phyloP scores from a whole-genome alignment of 2,113 vertebrate species.

The Salvelinus alpinus region DNA sequence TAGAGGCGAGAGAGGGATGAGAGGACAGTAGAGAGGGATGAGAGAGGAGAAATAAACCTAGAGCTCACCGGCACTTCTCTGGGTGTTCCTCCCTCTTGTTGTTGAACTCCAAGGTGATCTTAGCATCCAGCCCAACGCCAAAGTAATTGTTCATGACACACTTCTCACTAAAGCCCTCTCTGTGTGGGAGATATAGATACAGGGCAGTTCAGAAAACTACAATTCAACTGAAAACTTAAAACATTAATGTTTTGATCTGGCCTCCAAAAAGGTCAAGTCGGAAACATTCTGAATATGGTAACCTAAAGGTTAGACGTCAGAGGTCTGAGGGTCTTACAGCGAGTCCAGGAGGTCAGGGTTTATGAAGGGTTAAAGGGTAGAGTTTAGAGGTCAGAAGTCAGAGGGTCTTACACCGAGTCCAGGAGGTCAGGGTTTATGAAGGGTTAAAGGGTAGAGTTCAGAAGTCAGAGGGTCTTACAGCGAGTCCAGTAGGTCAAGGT shows the following conservation, averaged over 20 bases:
- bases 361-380: not conserved
- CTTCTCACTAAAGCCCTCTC: slow-evolving; percentile 96
- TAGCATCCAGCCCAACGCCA: slow-evolving; percentile 95
- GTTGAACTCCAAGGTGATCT: slow-evolving; percentile 98
- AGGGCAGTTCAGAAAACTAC: too few species aligned
- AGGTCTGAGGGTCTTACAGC: not conserved
- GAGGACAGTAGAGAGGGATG: not conserved
- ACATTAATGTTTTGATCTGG: too few species aligned
- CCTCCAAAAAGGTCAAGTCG: too few species aligned
- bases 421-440: slow-evolving; percentile 72
- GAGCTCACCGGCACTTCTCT: slow-evolving; percentile 92
- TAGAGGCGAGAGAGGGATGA: not conserved
- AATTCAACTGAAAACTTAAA: too few species aligned
- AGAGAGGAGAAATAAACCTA: not conserved
- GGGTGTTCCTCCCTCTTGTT: slow-evolving; percentile 97
- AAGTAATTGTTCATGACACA: slow-evolving; percentile 99
- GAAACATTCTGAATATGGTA: not conserved
- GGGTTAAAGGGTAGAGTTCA: not conserved
- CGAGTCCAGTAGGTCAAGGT: too few species aligned
- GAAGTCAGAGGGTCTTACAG: not conserved
- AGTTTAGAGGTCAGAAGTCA: not conserved
- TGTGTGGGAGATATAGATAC: slow-evolving; percentile 43
- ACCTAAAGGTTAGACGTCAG: not conserved
- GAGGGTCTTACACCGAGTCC: slow-evolving; percentile 58
- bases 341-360: too few species aligned